phyloP scores from a whole-genome alignment of 2,888 invertebrate genomes.

The Fragum whitleyi region DNA sequence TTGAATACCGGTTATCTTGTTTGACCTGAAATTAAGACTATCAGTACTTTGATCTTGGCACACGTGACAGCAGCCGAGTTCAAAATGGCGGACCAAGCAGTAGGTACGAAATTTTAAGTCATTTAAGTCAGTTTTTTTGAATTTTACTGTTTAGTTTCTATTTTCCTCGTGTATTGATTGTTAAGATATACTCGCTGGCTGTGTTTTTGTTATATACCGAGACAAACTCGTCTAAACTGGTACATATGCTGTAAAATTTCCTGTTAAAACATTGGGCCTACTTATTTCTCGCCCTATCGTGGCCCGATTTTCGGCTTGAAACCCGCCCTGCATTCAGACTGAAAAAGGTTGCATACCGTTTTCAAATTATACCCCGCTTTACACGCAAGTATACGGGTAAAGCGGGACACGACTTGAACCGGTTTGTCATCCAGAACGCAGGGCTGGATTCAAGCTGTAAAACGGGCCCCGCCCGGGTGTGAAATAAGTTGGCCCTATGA shows the following conservation, averaged over 20 bases:
- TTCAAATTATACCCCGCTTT: no score
- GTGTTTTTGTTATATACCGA: no score
- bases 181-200: not conserved
- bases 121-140: not conserved
- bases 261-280: not conserved
- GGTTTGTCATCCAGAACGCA: no score
- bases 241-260: not conserved
- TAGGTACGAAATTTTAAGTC: constrained; percentile 7
- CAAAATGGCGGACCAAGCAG: constrained; percentile 64
- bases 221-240: not conserved
- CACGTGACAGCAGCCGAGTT: constrained; percentile 61
- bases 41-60: constrained; percentile 16
- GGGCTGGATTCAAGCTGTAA: no score
- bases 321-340: no score
- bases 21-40: not conserved
- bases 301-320: no score
- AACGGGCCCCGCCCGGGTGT: no score
- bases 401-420: no score
- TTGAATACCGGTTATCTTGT: constrained; percentile 5
- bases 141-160: not conserved
- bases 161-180: not conserved
- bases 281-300: no score
- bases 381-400: no score
- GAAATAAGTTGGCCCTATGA: no score
- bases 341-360: no score